A percentile compares a stretch with the other conserved stretches of the same genome.
These are phyloP conservation scores for Leptopterna dolabrata DNA, from an alignment of 2,888 invertebrate genomes.

Conservation along the genomic window DNA sequence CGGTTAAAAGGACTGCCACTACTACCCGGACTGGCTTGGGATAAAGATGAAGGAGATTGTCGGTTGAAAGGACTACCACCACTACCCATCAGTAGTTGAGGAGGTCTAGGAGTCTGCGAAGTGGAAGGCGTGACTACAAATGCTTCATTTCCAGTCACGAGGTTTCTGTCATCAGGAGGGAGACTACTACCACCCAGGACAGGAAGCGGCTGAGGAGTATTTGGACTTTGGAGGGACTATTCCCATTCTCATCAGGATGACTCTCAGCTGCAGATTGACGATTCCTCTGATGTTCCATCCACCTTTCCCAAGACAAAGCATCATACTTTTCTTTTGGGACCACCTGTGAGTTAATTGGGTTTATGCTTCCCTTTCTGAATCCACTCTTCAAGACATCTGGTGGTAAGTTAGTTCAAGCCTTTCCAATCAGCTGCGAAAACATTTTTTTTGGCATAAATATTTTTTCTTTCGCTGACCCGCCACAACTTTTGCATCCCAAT, in stretches of 20 bases:
- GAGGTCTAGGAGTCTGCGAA: too few relatives aligned
- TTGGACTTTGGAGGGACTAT: not conserved
- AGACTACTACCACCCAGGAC: not conserved
- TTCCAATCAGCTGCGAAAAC: constrained; percentile 13
- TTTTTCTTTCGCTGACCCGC: not conserved
- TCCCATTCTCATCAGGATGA: not conserved
- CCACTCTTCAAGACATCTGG: not conserved
- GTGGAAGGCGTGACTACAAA: too few relatives aligned
- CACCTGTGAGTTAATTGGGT: not conserved
- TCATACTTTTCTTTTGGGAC: not conserved
- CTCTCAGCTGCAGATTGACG: not conserved
- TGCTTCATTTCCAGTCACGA: too few relatives aligned
- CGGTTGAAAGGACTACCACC: too few relatives aligned
- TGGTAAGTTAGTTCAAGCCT: not conserved
- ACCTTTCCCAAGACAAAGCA: not conserved
- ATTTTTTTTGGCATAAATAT: not conserved
- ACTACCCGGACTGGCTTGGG: too few relatives aligned
- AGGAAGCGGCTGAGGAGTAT: not conserved
- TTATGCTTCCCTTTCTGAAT: not conserved
- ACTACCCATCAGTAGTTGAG: too few relatives aligned
- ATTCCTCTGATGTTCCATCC: not conserved
- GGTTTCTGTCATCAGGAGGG: too few relatives aligned
- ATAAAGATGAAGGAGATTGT: too few relatives aligned
- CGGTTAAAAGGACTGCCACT: too few relatives aligned
- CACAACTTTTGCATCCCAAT: constrained; percentile 26